These are phyloP conservation scores for Tipula unca DNA, from an alignment of 2,888 invertebrate genomes.

Conservation along the genomic window DNA sequence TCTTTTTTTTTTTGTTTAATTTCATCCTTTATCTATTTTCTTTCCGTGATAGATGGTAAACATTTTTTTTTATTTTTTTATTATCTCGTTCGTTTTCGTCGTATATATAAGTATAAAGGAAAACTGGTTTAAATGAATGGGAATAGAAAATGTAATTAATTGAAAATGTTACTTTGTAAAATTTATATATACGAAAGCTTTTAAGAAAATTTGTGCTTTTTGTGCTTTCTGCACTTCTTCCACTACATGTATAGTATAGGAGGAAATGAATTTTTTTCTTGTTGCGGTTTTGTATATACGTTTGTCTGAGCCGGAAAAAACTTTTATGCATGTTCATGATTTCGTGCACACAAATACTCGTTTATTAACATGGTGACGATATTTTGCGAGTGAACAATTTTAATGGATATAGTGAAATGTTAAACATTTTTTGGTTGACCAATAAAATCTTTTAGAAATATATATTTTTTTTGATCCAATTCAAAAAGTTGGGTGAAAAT, in stretches of 20 bases:
- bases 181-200: not conserved
- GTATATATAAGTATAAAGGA: not conserved
- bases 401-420: not conserved
- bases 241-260: not conserved
- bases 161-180: slow-evolving; percentile 14
- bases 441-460: not conserved
- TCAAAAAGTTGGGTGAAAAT: not conserved
- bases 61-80: not conserved
- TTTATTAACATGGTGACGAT: not conserved
- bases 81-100: not conserved
- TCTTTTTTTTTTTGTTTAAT: not conserved
- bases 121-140: slow-evolving; percentile 14
- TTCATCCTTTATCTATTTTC: not conserved
- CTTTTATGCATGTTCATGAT: not conserved
- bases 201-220: not conserved
- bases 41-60: not conserved
- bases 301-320: not conserved
- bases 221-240: not conserved
- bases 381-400: no score
- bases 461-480: not conserved
- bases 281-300: not conserved
- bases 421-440: not conserved
- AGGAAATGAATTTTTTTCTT: not conserved
- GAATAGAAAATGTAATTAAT: slow-evolving; percentile 14
- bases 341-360: not conserved